A percentile compares a stretch with the other conserved stretches of the same genome.
Evolutionary conservation across 30 jellyfish, hydroid and myxozoan species (phyloP).

Genomic region (Sanderia malayensis): DNA sequence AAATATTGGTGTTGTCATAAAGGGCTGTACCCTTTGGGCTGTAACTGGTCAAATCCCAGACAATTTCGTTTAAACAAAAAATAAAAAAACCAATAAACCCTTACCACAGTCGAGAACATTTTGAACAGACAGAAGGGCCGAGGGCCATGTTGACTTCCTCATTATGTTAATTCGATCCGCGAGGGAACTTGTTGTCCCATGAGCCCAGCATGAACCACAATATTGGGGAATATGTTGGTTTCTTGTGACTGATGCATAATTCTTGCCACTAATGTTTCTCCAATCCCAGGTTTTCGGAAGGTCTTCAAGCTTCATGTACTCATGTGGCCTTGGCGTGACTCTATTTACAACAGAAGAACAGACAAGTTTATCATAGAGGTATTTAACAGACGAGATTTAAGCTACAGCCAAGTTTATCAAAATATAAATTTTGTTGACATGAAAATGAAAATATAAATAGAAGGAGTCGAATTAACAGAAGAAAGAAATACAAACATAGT

Average conservation of each 20-base stretch:
- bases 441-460: no score
- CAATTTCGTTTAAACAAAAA: not conserved
- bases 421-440: no score
- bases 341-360: no score
- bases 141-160: slow-evolving; percentile 92
- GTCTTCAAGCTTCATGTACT: slow-evolving; percentile 28
- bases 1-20: no score
- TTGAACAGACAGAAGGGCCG: slow-evolving; percentile 83
- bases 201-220: slow-evolving; percentile 99
- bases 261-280: slow-evolving; percentile 82
- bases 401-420: no score
- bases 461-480: no score
- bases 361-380: no score
- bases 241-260: slow-evolving; percentile 74
- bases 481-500: no score
- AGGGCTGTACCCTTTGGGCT: not conserved
- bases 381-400: no score
- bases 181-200: slow-evolving; percentile 92
- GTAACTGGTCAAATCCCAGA: not conserved
- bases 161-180: slow-evolving; percentile 87
- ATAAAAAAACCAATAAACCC: not conserved
- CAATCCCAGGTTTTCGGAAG: slow-evolving; percentile 84
- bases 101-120: slow-evolving; percentile 93
- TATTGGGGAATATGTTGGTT: slow-evolving; percentile 97
- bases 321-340: no score